Evolutionary conservation across 1,140 invertebrate species (phyloP), one percentile per base, ranked within the genome.

Genomic region (Lepidotrigona ventralis): DNA sequence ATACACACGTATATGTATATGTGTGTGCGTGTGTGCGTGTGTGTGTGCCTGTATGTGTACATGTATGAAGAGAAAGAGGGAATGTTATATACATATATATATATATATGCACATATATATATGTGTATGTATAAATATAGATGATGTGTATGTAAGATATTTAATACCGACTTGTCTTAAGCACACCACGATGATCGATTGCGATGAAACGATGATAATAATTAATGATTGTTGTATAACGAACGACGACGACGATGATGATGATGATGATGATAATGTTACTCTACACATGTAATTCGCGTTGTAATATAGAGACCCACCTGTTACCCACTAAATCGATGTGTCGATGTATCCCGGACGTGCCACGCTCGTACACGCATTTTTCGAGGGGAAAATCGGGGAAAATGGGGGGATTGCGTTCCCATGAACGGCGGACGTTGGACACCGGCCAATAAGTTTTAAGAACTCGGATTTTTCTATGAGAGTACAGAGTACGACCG

Each of bases 101-200:
- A 91, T 88, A 91, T 89, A 91, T 91, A 92, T 75, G 89, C 84
- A 89, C 81, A 89, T 85, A 68, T 91, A 91, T 88, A 91, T 89
- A 91, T 82, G 88, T 86, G 90, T 88, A 90, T 87, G 90, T 78
- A 90, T 51, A 66, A 53, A 77, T 89, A 89, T 85, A 90, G 87
- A 92, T 83, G 89, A 91, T 93, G 91, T 93, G 91, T 93, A 92
- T 93, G 92, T 93, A 93, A 93, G 89, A 93, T 92, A 93, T 92
- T 92, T 92, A 93, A 92, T 93, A 93, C 90, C 85, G 90, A 92
- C 82, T 91, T 90, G 89, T 90, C 85, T 90, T 92, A 91, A 90
- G 88, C 87, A 90, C 83, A 91, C 88, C 86, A 91, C 90, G 86
- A 89, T 84, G 85, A 89, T 90, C 85, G 83, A 86, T 84, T 71